Conservation (phyloP, 1,140 invertebrate genomes). For the Cataglyphis hispanica region DNA sequence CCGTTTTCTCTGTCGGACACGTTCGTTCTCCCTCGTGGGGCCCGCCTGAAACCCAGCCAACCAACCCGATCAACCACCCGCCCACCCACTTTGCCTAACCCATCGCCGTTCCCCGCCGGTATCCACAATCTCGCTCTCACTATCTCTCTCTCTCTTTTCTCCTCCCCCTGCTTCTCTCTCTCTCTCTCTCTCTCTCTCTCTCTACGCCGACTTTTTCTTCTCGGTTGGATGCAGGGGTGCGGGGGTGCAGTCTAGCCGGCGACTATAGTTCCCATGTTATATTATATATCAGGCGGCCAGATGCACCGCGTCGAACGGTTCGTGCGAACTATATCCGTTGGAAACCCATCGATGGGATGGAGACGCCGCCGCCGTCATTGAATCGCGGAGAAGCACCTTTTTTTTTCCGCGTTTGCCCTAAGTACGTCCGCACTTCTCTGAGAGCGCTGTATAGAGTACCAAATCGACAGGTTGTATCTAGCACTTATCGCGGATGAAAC, state of each 20-base stretch:
- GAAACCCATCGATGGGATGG: constrained; percentile 66
- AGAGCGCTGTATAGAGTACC: neutral
- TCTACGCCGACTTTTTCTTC: constrained; percentile 72
- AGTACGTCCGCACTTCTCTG: constrained; percentile 4
- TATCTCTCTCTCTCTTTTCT: constrained; percentile 49
- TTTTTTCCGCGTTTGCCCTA: constrained; percentile 23
- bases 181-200: constrained; percentile 25
- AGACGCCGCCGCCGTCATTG: constrained; percentile 3
- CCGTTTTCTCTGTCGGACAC: constrained; percentile 26
- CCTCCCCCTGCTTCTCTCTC: constrained; percentile 45
- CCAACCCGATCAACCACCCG: constrained; percentile 52
- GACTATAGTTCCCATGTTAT: constrained; percentile 75
- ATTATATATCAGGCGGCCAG: constrained; percentile 40
- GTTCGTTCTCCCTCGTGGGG: constrained; percentile 27
- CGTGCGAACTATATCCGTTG: constrained; percentile 57
- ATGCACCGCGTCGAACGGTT: constrained; percentile 12
- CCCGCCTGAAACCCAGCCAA: constrained; percentile 48
- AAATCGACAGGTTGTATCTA: neutral
- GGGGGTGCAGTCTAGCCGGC: constrained; percentile 81
- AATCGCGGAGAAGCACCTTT: constrained; percentile 16
- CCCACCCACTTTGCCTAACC: constrained; percentile 59
- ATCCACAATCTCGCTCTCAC: constrained; percentile 38
- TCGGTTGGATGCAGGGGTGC: constrained; percentile 65
- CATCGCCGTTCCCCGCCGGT: constrained; percentile 29
- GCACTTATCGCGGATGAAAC: neutral